Conservation (phyloP, 2,888 invertebrate genomes). For the Scaptomyza flava region DNA sequence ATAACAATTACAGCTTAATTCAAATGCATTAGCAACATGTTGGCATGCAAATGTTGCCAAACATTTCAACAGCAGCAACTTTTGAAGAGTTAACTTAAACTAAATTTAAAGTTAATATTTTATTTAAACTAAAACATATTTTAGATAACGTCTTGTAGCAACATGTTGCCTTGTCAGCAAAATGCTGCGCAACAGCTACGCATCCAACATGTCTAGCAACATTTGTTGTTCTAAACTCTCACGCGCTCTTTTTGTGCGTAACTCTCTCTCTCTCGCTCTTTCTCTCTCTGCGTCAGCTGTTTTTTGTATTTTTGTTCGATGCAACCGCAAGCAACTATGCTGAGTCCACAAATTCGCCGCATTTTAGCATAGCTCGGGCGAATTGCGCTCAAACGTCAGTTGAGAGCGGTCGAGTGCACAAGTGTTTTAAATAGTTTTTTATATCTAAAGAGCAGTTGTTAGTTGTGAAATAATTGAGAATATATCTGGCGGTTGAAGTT, state of each 20-base stretch:
- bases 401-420: slow-evolving; percentile 12
- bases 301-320: slow-evolving; percentile 31
- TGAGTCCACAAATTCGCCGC: slow-evolving; percentile 19
- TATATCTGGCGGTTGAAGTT: not conserved
- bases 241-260: not conserved
- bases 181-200: slow-evolving; percentile 3
- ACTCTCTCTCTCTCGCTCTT: not conserved
- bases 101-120: not conserved
- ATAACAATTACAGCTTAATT: slow-evolving; percentile 47
- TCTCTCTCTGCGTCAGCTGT: slow-evolving; percentile 12
- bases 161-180: too few species aligned
- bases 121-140: too few species aligned
- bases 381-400: slow-evolving; percentile 4
- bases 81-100: not conserved
- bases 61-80: not conserved
- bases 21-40: slow-evolving; percentile 15
- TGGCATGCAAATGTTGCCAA: not conserved
- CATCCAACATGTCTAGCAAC: not conserved
- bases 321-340: slow-evolving; percentile 8
- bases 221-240: not conserved
- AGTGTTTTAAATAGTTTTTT: not conserved
- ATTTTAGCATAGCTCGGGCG: not conserved
- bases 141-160: too few species aligned
- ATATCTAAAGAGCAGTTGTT: not conserved
- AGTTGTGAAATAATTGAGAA: not conserved